Conservation (phyloP, 2,888 invertebrate species). For the Prosapia bicincta region DNA sequence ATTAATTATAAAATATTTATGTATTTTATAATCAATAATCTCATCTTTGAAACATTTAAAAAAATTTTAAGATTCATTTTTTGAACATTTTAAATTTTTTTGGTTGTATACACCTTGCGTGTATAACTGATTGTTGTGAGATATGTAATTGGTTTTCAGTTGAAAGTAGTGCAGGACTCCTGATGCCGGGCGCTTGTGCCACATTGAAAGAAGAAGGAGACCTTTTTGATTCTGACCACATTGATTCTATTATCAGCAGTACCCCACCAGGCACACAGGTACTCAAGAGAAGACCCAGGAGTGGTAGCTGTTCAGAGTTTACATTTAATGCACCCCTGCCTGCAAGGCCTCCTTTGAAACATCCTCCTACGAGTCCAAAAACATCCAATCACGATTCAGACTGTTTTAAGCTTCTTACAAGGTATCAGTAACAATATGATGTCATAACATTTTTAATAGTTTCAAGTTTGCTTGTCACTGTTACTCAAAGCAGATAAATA, state of each 20-base stretch:
- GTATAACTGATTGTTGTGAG: too few species aligned
- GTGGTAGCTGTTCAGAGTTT: slow-evolving; percentile 39
- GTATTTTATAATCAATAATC: too few species aligned
- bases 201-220: slow-evolving; percentile 32
- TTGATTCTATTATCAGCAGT: slow-evolving; percentile 8
- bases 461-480: too few species aligned
- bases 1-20: too few species aligned
- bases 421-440: too few species aligned
- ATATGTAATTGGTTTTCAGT: slow-evolving; percentile 40
- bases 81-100: too few species aligned
- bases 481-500: too few species aligned
- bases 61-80: too few species aligned
- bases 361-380: slow-evolving; percentile 39
- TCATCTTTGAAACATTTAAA: too few species aligned
- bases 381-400: slow-evolving; percentile 36
- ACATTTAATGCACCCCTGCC: slow-evolving; percentile 1
- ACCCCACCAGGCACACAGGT: not conserved
- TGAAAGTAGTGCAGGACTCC: slow-evolving; percentile 51
- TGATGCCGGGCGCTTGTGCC: slow-evolving; percentile 50
- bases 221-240: slow-evolving; percentile 26
- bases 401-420: slow-evolving; percentile 39
- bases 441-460: too few species aligned
- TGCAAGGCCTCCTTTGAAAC: slow-evolving; percentile 29
- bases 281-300: slow-evolving; percentile 29
- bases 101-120: too few species aligned